phyloP scores from a whole-genome alignment of 2,797 vertebrate genomes.

The Myripristis murdjan region DNA sequence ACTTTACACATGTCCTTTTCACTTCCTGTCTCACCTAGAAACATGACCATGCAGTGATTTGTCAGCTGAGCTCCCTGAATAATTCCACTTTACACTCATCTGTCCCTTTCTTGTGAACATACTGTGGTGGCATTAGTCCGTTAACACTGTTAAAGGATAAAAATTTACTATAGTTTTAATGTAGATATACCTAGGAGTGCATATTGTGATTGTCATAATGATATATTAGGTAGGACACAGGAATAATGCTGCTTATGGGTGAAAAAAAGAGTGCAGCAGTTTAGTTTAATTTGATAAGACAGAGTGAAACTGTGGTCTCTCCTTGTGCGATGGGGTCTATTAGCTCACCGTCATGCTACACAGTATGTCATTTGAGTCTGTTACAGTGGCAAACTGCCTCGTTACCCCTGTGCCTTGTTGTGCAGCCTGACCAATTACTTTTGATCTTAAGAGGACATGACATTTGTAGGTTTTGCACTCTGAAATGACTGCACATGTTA shows the following conservation, averaged over 20 bases:
- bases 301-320: conserved; percentile 65
- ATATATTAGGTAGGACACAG: not conserved
- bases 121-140: not conserved
- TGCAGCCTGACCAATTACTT: conserved; percentile 94
- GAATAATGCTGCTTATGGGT: conserved; percentile 23
- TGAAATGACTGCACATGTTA: conserved; percentile 95
- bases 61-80: conserved; percentile 22
- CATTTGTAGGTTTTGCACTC: conserved; percentile 92
- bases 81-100: conserved; percentile 7
- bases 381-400: conserved; percentile 86
- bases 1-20: conserved; percentile 67
- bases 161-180: conserved; percentile 13
- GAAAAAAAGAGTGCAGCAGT: conserved; percentile 34
- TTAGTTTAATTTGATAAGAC: conserved; percentile 71
- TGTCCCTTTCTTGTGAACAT: conserved; percentile 1
- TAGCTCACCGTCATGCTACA: conserved; percentile 82
- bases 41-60: conserved; percentile 36
- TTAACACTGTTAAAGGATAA: conserved; percentile 7
- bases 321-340: conserved; percentile 77
- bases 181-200: not conserved
- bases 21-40: conserved; percentile 53
- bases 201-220: not conserved
- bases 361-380: conserved; percentile 84
- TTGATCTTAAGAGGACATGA: conserved; percentile 97
- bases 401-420: conserved; percentile 83